Evolutionary conservation across 2,797 vertebrate species (phyloP).

Genomic region (Macropus fuliginosus): DNA sequence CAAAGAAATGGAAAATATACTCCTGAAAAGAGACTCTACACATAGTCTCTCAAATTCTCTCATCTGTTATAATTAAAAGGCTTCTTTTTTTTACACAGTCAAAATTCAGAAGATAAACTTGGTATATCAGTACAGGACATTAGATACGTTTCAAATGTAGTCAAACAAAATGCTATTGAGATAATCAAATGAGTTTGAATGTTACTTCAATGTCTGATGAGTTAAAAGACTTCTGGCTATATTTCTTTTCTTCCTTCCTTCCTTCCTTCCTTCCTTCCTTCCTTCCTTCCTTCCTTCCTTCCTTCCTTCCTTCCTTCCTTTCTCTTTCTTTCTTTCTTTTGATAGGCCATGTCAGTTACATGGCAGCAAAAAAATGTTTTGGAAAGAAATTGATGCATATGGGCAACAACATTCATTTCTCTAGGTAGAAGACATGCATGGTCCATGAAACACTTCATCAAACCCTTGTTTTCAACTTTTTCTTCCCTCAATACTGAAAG

Average conservation of each 20-base stretch:
- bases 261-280: no score
- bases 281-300: no score
- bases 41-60: background rate
- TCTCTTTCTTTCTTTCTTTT: background rate
- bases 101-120: background rate
- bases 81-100: background rate
- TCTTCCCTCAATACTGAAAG: background rate
- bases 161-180: background rate
- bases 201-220: background rate
- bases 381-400: background rate
- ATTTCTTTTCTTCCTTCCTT: background rate
- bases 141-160: background rate
- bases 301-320: no score
- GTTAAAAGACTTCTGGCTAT: constrained; percentile 4
- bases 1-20: constrained; percentile 19
- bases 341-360: background rate
- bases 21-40: background rate
- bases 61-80: background rate
- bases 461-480: constrained; percentile 9
- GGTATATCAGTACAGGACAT: constrained; percentile 6
- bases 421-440: constrained; percentile 16
- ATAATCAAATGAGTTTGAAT: constrained; percentile 22
- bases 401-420: constrained; percentile 30
- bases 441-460: background rate
- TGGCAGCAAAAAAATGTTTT: background rate